These are phyloP conservation scores for Gyrodactylus bullatarudis DNA, from an alignment of 1,140 invertebrate species.

Conservation along the genomic window DNA sequence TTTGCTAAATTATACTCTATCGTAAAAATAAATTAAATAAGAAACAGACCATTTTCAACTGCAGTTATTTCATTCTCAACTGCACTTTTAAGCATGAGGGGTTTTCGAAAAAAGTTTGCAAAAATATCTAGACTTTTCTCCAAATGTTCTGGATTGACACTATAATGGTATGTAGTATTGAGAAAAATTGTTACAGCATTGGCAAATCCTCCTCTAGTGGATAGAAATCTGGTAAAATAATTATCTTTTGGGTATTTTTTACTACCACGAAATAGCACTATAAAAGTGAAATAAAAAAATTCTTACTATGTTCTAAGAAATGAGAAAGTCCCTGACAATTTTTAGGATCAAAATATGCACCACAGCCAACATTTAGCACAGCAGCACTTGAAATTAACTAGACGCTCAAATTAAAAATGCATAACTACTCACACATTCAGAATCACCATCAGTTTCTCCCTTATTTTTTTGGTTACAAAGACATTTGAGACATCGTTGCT, in stretches of 20 bases:
- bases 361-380: conserved; percentile 14
- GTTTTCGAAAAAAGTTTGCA: conserved; percentile 64
- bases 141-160: neutral
- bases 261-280: conserved; percentile 19
- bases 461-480: too few species aligned
- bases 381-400: too few species aligned
- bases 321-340: conserved; percentile 18
- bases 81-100: conserved; percentile 52
- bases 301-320: conserved; percentile 19
- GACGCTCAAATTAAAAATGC: too few species aligned
- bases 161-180: conserved; percentile 13
- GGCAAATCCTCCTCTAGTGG: conserved; percentile 37
- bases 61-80: conserved; percentile 47
- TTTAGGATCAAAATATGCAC: conserved; percentile 15
- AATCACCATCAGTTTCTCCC: too few species aligned
- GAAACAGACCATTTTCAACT: too few species aligned
- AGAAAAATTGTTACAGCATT: conserved; percentile 53
- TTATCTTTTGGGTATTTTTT: conserved; percentile 38
- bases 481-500: too few species aligned
- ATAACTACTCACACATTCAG: too few species aligned
- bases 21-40: too few species aligned
- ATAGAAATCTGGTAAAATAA: conserved; percentile 37
- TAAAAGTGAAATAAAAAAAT: too few species aligned
- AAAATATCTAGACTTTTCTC: conserved; percentile 26
- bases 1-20: neutral